Evolutionary conservation across 2,113 vertebrate genomes (phyloP).

Genomic region (Gymnogyps californianus): DNA sequence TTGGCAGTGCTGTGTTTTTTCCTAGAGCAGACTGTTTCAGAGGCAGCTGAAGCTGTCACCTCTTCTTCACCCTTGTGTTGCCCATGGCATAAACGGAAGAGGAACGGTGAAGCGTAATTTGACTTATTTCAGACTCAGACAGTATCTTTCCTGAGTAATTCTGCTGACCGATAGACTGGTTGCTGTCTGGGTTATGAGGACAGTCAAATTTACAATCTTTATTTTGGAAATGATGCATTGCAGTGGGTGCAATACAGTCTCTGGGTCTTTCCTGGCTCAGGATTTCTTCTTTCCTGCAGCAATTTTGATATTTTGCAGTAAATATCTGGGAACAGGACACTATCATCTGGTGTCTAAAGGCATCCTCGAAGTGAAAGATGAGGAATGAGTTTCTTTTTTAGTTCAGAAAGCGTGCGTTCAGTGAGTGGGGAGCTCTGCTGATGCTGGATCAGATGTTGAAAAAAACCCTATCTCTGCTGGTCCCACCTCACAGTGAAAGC

Average conservation of each 20-base stretch:
- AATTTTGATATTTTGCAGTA: background rate
- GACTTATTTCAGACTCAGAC: background rate
- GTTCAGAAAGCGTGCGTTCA: background rate
- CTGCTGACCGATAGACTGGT: background rate
- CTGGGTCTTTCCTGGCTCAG: background rate
- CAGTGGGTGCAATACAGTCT: background rate
- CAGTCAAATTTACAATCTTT: background rate
- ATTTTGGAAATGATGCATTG: accelerated
- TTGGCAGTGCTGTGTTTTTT: background rate
- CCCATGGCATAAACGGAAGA: background rate
- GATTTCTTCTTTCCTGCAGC: background rate
- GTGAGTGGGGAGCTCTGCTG: background rate
- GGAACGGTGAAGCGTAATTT: accelerated
- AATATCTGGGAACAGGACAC: background rate
- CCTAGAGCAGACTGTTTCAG: background rate
- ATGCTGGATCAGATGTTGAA: background rate
- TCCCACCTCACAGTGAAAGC: background rate
- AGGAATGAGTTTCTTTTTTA: background rate
- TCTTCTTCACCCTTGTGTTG: background rate
- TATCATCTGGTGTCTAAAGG: background rate
- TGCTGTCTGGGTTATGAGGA: background rate
- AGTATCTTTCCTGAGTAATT: background rate
- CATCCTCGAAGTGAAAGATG: background rate
- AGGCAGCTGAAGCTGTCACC: background rate
- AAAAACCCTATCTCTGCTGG: background rate